These are phyloP conservation scores for Rhopalosiphum padi DNA, from an alignment of 1,140 invertebrate genomes.

Conservation along the genomic window DNA sequence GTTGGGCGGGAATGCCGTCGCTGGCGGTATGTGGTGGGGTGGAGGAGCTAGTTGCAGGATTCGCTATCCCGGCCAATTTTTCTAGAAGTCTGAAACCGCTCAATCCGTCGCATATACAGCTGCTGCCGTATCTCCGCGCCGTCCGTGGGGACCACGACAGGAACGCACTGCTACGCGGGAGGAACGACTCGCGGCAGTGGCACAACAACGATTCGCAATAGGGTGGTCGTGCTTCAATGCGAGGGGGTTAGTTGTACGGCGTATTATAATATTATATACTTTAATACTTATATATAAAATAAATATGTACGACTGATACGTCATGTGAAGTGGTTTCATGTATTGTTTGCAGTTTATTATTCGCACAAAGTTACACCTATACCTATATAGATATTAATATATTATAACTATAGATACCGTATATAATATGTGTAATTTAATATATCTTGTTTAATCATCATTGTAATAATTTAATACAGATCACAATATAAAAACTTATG, in stretches of 20 bases:
- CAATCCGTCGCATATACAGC: background rate
- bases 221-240: background rate
- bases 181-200: background rate
- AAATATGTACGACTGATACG: background rate
- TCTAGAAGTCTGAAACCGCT: constrained; percentile 6
- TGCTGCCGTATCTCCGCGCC: background rate
- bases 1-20: background rate
- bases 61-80: constrained; percentile 7
- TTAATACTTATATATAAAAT: background rate
- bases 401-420: background rate
- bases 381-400: background rate
- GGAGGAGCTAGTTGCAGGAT: background rate
- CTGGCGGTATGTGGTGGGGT: background rate
- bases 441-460: background rate
- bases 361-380: background rate
- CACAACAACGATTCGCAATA: background rate
- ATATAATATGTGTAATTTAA: background rate
- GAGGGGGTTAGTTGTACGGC: background rate
- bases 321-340: background rate
- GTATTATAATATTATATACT: constrained; percentile 1
- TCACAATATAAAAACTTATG: background rate
- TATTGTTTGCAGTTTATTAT: background rate
- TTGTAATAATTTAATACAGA: background rate
- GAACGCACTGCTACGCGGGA: background rate
- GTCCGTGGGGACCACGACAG: background rate